Percentiles rank a stretch among this genome's conserved stretches.
Evolutionary conservation across 1,140 invertebrate species (phyloP).

Genomic region (Zaprionus africanus): DNA sequence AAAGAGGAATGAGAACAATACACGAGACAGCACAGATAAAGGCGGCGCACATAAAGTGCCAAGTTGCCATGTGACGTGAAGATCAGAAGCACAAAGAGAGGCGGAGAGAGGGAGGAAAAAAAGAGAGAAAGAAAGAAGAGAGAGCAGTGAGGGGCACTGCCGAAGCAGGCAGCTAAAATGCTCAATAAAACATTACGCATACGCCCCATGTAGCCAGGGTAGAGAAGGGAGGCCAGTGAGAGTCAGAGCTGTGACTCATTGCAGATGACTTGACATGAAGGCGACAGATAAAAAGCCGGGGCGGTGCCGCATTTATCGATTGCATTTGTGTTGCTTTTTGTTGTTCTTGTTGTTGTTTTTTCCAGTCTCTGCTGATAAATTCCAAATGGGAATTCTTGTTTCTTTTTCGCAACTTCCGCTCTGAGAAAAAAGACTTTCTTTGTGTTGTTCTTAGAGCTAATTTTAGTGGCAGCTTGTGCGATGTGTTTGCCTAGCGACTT

Average conservation of each 20-base stretch:
- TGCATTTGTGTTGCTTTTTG: not conserved
- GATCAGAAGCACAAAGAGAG: constrained; percentile 31
- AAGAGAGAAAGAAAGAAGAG: not conserved
- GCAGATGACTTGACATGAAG: constrained; percentile 36
- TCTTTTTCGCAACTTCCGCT: constrained; percentile 8
- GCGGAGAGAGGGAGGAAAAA: not conserved
- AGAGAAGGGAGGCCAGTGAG: not conserved
- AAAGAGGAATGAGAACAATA: constrained; percentile 60
- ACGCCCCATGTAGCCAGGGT: constrained; percentile 34
- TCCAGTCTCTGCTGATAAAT: not conserved
- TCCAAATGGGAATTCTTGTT: not conserved
- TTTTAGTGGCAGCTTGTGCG: not conserved
- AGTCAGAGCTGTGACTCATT: constrained; percentile 48
- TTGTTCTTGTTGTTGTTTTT: not conserved
- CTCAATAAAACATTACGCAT: constrained; percentile 60
- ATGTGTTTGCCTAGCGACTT: not conserved
- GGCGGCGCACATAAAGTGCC: constrained; percentile 48
- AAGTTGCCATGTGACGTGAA: constrained; percentile 34
- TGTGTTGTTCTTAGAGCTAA: not conserved
- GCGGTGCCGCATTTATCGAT: not conserved
- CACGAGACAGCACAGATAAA: constrained; percentile 53
- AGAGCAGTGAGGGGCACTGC: not conserved
- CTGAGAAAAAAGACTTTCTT: not conserved
- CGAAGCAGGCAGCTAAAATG: constrained; percentile 38
- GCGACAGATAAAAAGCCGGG: constrained; percentile 8